Percentiles rank a stretch among this genome's conserved stretches.
These are phyloP conservation scores for Otolemur garnettii DNA, from an alignment of 2,113 vertebrate genomes.

Conservation along the genomic window DNA sequence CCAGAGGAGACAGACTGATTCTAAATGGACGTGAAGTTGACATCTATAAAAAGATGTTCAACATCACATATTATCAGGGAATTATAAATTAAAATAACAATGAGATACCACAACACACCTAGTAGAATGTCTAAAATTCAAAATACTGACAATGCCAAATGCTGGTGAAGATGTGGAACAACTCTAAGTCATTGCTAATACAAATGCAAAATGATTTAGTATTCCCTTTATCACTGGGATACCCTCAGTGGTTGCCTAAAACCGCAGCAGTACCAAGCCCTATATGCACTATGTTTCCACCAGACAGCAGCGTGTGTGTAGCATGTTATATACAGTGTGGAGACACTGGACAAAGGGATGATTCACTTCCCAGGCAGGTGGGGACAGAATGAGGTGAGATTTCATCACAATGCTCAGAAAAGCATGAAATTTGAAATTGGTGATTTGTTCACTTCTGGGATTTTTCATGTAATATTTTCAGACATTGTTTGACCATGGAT, in stretches of 20 bases:
- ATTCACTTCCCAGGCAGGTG: background rate
- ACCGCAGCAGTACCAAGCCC: background rate
- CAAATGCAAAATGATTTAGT: background rate
- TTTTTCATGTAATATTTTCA: no score
- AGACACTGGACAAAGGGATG: background rate
- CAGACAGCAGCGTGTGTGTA: background rate
- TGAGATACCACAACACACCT: background rate
- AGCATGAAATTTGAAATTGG: no score
- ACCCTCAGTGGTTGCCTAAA: background rate
- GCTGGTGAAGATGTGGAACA: background rate
- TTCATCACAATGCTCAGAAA: no score
- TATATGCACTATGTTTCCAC: background rate
- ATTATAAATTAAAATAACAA: background rate
- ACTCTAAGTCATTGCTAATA: background rate
- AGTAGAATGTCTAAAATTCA: background rate
- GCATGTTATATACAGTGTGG: background rate
- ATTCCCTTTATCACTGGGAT: background rate
- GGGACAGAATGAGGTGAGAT: background rate
- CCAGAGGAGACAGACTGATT: background rate
- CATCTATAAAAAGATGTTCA: background rate
- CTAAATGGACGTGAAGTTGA: background rate
- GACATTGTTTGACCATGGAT: no score
- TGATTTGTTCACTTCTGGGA: no score
- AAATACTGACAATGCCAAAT: background rate
- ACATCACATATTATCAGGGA: background rate